Conservation (phyloP, 2,113 vertebrate species). For the Dicerorhinus sumatrensis region DNA sequence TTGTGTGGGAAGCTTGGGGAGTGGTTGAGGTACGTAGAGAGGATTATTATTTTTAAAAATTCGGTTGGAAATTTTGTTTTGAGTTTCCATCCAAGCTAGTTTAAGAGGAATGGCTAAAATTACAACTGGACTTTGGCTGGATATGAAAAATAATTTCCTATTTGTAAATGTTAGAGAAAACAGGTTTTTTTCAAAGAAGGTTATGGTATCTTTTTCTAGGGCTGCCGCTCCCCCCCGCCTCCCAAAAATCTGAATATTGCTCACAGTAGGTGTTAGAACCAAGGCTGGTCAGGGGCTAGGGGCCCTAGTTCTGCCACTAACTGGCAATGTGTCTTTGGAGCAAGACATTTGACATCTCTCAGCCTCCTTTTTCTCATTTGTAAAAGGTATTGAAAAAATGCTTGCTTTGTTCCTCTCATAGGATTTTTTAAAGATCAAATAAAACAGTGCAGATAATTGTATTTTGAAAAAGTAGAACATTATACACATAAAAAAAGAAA, state of each 20-base stretch:
- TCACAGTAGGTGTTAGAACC: background rate
- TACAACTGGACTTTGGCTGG: background rate
- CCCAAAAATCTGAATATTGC: background rate
- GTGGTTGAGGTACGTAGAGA: rapidly evolving
- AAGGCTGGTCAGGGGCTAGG: background rate
- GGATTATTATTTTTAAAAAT: background rate
- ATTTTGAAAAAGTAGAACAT: background rate
- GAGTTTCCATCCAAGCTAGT: background rate
- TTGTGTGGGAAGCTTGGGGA: background rate
- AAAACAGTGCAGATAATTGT: background rate
- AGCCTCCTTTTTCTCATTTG: background rate
- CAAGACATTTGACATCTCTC: background rate
- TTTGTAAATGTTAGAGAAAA: constrained; percentile 13
- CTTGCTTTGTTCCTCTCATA: background rate
- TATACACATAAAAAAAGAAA: too few species aligned
- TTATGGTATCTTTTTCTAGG: background rate
- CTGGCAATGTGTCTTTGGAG: background rate
- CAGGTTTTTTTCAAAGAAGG: background rate
- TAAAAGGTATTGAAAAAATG: background rate
- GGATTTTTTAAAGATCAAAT: background rate
- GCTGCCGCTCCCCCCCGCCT: rapidly evolving
- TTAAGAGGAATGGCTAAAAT: background rate
- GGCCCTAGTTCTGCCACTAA: background rate
- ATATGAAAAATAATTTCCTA: background rate
- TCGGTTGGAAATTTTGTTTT: background rate